A percentile compares a stretch with the other conserved stretches of the same genome.
These are phyloP conservation scores for Montipora efflorescens DNA, from an alignment of 64 coral and sea anemone species.

Conservation along the genomic window DNA sequence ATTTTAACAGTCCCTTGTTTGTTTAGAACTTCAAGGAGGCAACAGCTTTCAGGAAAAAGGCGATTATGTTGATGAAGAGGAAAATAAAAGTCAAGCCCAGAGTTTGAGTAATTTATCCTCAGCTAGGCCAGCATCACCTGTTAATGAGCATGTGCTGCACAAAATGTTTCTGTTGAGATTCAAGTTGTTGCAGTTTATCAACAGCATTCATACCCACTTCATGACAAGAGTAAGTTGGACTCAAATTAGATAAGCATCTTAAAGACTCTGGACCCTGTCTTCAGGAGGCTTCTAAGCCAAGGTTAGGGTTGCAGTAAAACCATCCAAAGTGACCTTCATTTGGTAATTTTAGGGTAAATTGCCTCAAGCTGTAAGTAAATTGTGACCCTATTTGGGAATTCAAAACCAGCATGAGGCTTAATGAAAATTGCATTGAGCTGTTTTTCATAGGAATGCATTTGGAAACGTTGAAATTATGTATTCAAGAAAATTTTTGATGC, in stretches of 20 bases:
- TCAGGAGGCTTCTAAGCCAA: neutral
- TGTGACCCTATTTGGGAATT: too few species aligned
- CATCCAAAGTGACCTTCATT: too few species aligned
- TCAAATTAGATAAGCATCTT: neutral
- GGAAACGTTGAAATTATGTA: too few species aligned
- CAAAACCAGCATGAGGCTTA: too few species aligned
- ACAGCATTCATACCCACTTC: slow-evolving; percentile 88
- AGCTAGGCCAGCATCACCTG: neutral
- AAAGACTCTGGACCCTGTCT: neutral
- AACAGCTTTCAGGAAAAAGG: neutral
- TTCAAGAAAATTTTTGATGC: too few species aligned
- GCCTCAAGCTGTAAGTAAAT: too few species aligned
- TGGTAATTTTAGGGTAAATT: too few species aligned
- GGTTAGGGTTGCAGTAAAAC: too few species aligned
- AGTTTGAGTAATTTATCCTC: neutral
- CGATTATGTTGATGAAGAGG: slow-evolving; percentile 60
- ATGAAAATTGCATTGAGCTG: too few species aligned
- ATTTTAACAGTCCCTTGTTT: neutral
- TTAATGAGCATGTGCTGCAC: slow-evolving; percentile 56
- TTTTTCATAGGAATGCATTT: too few species aligned
- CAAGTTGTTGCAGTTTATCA: slow-evolving; percentile 96
- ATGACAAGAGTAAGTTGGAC: slow-evolving; percentile 92
- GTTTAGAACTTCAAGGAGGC: slow-evolving; percentile 19
- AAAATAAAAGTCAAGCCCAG: slow-evolving; percentile 8
- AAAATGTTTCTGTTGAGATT: slow-evolving; percentile 94